These are phyloP conservation scores for Tribolium castaneum DNA, from an alignment of 1,140 invertebrate species.

Conservation along the genomic window DNA sequence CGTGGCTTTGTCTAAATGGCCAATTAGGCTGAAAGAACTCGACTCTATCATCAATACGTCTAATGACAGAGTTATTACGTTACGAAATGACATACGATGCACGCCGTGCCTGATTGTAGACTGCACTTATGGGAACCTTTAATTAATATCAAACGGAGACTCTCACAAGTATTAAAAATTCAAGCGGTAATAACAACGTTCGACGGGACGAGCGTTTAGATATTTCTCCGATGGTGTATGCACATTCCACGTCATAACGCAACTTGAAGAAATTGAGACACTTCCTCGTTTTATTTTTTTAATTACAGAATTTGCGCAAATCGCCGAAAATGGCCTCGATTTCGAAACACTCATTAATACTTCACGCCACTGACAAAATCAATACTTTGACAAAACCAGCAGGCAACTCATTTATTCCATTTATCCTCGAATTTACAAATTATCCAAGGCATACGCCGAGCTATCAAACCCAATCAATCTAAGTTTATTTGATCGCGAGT, in stretches of 20 bases:
- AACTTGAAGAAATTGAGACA: not conserved
- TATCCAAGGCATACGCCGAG: not conserved
- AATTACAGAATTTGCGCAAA: no score
- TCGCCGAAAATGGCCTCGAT: no score
- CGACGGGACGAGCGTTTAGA: not conserved
- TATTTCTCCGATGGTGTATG: not conserved
- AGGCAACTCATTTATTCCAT: not conserved
- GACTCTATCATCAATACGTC: constrained; percentile 9
- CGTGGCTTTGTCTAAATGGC: not conserved
- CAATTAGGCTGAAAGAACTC: not conserved
- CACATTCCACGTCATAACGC: not conserved
- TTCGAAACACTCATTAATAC: not conserved
- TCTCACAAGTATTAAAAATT: constrained; percentile 32
- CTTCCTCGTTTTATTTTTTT: no score
- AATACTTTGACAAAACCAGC: no score
- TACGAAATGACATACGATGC: constrained; percentile 22
- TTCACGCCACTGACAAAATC: no score
- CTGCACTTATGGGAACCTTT: constrained; percentile 10
- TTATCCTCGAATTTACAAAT: not conserved
- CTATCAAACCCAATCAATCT: not conserved
- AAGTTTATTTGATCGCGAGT: not conserved
- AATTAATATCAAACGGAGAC: constrained; percentile 26
- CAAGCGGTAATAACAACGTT: not conserved
- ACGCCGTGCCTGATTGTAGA: constrained; percentile 8
- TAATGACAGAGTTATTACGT: constrained; percentile 1